Evolutionary conservation across 2,797 vertebrate genomes (phyloP), one percentile per base, ranked within the genome.

Genomic region (Rachycentron canadum): DNA sequence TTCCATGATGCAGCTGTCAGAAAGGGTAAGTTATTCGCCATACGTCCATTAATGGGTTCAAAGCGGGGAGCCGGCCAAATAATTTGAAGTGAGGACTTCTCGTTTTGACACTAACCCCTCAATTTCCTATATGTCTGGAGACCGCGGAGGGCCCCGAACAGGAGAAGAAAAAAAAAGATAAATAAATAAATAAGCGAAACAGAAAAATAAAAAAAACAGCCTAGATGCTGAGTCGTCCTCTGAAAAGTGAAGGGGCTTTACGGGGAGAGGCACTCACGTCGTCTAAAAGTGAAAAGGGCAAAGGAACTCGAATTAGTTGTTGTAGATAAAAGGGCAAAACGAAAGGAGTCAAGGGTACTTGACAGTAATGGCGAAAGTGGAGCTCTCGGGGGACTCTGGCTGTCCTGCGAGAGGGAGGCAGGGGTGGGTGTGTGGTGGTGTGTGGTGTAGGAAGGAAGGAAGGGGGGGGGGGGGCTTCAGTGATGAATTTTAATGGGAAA

Each of bases 291-390:
- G 97, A 98, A 99, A 99, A 99, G 98, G 98, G 97, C 98, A 99
- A 96, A 96, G 96, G 96, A 97, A 96, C 96, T 96, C 92, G 96
- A 98, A 99, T 98, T 98, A 97, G 97, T 98, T 97, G 97, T 97
- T 97, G 96, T 95, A 97, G 97, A 98, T 98, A 98, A 99, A 95
- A 99, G 98, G 98, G 97, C 97, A 98, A 97, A 97, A 97, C 97
- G 91, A 93, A 95, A 97, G 95, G 96, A 97, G 97, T 97, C 97
- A 96, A 97, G 96, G 96, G 96, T 96, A 97, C 96, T 97, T 99
- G 98, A 99, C 98, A 99, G 98, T 96, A 97, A 97, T 96, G 96
- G 96, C 96, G 94, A 96, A 96, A 97, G 96, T 97, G 93, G 96
- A 96, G 92, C 94, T 97, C 97, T 95, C 97, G 12, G 83, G 96